Conservation (phyloP, 2,888 invertebrate genomes). For the Lucinisca nassula region DNA sequence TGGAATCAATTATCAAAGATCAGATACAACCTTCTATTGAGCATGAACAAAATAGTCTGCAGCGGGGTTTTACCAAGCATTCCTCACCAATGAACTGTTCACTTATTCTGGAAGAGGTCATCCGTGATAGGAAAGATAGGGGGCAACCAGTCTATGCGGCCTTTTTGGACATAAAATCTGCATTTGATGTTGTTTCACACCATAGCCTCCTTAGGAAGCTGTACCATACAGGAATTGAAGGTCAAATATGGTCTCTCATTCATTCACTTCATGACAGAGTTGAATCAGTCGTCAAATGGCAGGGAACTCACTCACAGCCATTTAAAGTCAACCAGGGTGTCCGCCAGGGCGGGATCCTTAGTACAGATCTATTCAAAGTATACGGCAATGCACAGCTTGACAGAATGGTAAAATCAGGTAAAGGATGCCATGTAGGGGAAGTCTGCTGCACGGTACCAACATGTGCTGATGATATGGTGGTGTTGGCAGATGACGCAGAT, state of each 20-base stretch:
- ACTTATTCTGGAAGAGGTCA: slow-evolving; percentile 7
- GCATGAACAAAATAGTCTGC: background rate
- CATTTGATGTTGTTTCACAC: background rate
- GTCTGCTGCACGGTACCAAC: background rate
- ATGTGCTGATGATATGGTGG: background rate
- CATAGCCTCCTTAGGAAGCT: background rate
- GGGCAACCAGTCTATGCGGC: background rate
- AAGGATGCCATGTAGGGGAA: background rate
- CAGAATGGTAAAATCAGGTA: background rate
- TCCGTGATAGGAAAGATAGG: slow-evolving; percentile 6
- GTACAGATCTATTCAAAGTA: slow-evolving; percentile 1
- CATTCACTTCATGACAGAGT: background rate
- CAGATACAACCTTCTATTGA: background rate
- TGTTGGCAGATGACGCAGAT: background rate
- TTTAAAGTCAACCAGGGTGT: background rate
- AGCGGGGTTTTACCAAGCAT: slow-evolving; percentile 27
- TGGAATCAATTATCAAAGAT: slow-evolving; percentile 24
- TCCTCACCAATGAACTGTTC: slow-evolving; percentile 29
- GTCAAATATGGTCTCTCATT: background rate
- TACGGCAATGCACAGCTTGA: background rate
- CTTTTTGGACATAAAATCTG: background rate
- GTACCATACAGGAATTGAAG: background rate
- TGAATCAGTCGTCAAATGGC: background rate
- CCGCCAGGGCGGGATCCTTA: background rate
- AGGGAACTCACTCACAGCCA: background rate